Evolutionary conservation across 2,797 vertebrate species (phyloP), one percentile per base, ranked within the genome.

Genomic region (Neopelma chrysocephalum): DNA sequence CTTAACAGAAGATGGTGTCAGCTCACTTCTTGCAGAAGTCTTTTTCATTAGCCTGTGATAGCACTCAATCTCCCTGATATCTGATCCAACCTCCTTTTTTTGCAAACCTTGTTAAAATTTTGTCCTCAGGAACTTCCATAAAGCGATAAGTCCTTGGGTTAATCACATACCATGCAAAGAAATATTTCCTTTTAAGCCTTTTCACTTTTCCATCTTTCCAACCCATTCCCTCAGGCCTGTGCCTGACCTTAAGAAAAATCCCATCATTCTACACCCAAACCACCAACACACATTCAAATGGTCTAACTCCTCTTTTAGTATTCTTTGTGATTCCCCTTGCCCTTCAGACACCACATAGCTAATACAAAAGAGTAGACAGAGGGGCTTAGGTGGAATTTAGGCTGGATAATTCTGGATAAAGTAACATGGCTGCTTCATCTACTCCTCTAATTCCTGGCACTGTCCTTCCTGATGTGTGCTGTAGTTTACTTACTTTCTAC

Each of bases 121-220:
- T 79, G 51, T 77, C 48, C 65, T 80, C 78, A 18, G 36, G 53
- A 83, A 57, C 34, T 75, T 89, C 36, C 22, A 29, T 8, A 50
- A 34, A 53, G 65, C 5, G 16, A 1, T 51, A 79, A 69, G 27
- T 75, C 61, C 26, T 38, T 57, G 57, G 68, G 23, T 89, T 92
- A 81, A 83, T 87, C 54, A 47, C 45, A 40, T 11, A 53, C 27
- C 61, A 68, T 40, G 34, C 45, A 57, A 83, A 88, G 38, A 83
- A 73, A 65, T 76, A 80, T 40, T 69, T 60, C 23, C 70, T 78
- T 80, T 82, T 40, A 89, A 70, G 22, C 11, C 25, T 40, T 64
- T 92, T 87, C 68, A 43, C 75, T 89, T 86, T 84, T 38, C 48
- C 26, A 53, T 93, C 56, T 75, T 82, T 85, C 20, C 32, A 75